These are phyloP conservation scores for Chinchilla lanigera DNA, from an alignment of 2,113 vertebrate genomes.

Conservation along the genomic window DNA sequence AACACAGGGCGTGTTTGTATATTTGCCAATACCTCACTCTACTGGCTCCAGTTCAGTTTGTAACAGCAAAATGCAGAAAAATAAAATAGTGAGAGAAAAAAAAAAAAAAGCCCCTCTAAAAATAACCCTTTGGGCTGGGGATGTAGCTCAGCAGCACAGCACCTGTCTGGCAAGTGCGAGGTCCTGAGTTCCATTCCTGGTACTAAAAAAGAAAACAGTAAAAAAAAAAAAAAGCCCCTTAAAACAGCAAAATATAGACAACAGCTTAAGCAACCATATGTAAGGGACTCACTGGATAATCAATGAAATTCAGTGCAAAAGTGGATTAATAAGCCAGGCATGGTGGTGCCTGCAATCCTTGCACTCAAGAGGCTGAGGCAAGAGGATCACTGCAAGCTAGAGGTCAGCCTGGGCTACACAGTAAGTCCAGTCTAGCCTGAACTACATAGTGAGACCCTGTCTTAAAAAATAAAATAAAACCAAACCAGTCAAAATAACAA, in stretches of 20 bases:
- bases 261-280: background rate
- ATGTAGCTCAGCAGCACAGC: too few species aligned
- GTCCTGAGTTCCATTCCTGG: too few species aligned
- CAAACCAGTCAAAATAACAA: too few species aligned
- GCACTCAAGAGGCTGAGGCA: background rate
- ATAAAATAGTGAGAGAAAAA: too few species aligned
- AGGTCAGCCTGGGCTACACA: background rate
- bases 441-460: background rate
- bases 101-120: too few species aligned
- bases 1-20: background rate
- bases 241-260: background rate
- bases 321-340: background rate
- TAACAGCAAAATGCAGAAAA: conserved; percentile 19
- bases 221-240: too few species aligned
- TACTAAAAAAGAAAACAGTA: too few species aligned
- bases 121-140: too few species aligned
- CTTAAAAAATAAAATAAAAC: background rate
- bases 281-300: background rate
- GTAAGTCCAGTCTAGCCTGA: too few species aligned
- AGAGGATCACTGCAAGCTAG: background rate
- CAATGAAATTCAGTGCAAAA: background rate
- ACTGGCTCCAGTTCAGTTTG: background rate
- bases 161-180: too few species aligned
- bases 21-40: background rate
- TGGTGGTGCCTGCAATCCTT: background rate